Evolutionary conservation across 35 echinoderm and acorn worm species (phyloP).

Genomic region (Ptychodera flava): DNA sequence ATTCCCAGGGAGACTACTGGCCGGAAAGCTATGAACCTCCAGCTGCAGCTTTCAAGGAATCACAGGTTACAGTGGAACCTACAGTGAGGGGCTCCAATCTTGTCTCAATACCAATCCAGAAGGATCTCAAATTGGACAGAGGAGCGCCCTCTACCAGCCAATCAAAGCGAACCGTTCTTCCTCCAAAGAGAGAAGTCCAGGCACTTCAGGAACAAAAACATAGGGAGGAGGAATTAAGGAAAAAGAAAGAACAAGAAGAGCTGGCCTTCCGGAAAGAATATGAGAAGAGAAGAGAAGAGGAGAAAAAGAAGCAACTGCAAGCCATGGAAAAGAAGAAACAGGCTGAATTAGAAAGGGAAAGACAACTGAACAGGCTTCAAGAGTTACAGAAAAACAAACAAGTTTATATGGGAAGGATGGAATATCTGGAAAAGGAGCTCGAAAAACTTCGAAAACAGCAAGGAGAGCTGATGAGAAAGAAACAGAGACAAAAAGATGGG

Average conservation of each 20-base stretch:
- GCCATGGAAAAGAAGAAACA: background rate
- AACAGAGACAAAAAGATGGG: slow-evolving; percentile 58
- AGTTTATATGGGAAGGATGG: slow-evolving; percentile 26
- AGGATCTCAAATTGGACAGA: background rate
- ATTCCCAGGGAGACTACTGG: background rate
- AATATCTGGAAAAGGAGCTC: slow-evolving; percentile 56
- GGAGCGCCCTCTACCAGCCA: background rate
- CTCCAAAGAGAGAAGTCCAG: background rate
- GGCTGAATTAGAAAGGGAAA: background rate
- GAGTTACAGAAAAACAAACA: background rate
- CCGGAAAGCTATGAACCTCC: background rate
- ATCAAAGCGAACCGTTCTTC: background rate
- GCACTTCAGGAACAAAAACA: background rate
- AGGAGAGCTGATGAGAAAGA: slow-evolving; percentile 69
- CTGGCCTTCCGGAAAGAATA: background rate
- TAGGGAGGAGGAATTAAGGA: background rate
- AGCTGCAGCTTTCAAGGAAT: too few species aligned
- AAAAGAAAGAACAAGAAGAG: background rate
- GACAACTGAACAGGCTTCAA: background rate
- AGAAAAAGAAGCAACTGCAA: background rate
- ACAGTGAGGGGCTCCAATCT: background rate
- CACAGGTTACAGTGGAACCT: background rate
- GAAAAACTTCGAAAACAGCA: slow-evolving; percentile 64
- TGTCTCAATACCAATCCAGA: background rate
- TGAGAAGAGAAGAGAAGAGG: background rate